Percentiles rank a stretch among this genome's conserved stretches.
These are phyloP conservation scores for Otis tarda DNA, from an alignment of 2,113 vertebrate species.

Conservation along the genomic window DNA sequence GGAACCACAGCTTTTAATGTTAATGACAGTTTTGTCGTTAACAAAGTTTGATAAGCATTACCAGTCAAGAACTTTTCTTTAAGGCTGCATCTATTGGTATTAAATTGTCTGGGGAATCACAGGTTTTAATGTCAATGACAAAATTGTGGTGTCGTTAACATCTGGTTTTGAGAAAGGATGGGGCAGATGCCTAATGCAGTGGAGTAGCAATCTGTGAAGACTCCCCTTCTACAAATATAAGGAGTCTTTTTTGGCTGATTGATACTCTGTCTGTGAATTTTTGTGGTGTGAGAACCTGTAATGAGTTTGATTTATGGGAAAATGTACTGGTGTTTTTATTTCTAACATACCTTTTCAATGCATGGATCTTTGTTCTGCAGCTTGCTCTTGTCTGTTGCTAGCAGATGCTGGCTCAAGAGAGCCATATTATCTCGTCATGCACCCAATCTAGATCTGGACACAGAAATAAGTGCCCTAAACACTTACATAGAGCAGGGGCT, in stretches of 20 bases:
- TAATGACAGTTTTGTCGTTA: neutral
- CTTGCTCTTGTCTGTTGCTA: neutral
- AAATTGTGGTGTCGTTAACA: neutral
- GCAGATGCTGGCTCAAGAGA: neutral
- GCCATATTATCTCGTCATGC: neutral
- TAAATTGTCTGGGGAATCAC: neutral
- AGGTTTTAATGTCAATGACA: neutral
- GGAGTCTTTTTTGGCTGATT: neutral
- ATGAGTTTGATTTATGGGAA: neutral
- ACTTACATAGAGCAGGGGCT: neutral
- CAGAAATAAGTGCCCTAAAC: neutral
- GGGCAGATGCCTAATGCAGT: neutral
- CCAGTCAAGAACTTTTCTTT: neutral
- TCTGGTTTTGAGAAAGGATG: neutral
- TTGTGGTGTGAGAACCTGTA: neutral
- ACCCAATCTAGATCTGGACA: neutral
- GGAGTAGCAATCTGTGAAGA: neutral
- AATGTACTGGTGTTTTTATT: neutral
- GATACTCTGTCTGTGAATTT: neutral
- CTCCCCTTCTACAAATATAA: neutral
- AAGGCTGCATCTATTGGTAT: neutral
- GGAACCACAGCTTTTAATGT: neutral
- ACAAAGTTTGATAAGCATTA: neutral
- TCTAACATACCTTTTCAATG: neutral
- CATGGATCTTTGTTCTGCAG: neutral